These are phyloP conservation scores for Spodoptera littoralis DNA, from an alignment of 2,888 invertebrate genomes.

Conservation along the genomic window DNA sequence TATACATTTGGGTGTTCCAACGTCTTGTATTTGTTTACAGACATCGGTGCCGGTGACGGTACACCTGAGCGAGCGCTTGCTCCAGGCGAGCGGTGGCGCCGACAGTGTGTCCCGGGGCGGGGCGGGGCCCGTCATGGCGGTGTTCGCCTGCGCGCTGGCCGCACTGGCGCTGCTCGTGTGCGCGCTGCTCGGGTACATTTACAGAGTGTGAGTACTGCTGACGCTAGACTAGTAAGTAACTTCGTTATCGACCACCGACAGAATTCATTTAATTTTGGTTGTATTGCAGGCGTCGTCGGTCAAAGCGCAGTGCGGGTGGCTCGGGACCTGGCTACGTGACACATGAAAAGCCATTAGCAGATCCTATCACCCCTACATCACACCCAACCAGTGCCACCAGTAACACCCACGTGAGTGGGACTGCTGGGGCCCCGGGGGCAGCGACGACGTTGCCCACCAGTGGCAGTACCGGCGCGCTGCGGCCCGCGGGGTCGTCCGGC, in stretches of 20 bases:
- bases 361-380: constrained; percentile 21
- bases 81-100: constrained; percentile 76
- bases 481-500: constrained; percentile 59
- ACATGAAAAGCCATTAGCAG: constrained; percentile 62
- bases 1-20: no score
- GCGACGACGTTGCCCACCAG: neutral
- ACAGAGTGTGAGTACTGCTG: constrained; percentile 89
- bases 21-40: constrained; percentile 59
- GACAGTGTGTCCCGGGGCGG: constrained; percentile 86
- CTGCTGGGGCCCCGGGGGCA: constrained; percentile 28
- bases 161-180: constrained; percentile 93
- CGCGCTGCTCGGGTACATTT: constrained; percentile 93
- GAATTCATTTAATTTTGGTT: no score
- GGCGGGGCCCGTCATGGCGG: constrained; percentile 90
- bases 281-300: constrained; percentile 61
- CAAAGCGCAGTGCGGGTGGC: constrained; percentile 64
- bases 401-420: constrained; percentile 8
- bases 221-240: no score
- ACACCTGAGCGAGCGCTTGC: constrained; percentile 85
- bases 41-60: constrained; percentile 91
- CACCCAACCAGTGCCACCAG: constrained; percentile 31
- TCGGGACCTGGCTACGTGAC: constrained; percentile 61
- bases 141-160: constrained; percentile 92
- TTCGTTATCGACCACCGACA: no score
- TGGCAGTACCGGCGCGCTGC: constrained; percentile 22